phyloP scores from a whole-genome alignment of 2,888 invertebrate species.

The Diplazon laetatorius region DNA sequence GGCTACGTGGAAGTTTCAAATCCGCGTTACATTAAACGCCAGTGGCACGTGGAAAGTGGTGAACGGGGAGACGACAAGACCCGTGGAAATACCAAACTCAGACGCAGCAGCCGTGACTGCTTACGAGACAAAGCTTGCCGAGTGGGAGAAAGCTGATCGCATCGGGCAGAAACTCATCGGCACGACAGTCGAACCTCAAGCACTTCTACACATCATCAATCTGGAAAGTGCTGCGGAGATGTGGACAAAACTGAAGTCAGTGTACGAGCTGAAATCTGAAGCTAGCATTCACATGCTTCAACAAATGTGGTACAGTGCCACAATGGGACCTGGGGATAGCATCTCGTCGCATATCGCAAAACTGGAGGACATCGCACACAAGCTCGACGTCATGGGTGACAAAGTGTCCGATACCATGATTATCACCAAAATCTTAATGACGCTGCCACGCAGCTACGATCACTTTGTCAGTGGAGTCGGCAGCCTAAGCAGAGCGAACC shows the following conservation, averaged over 20 bases:
- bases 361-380: constrained; percentile 60
- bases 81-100: constrained; percentile 16
- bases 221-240: constrained; percentile 69
- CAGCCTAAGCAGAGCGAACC: constrained; percentile 18
- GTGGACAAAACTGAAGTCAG: constrained; percentile 69
- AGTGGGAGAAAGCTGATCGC: constrained; percentile 65
- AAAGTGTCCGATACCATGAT: background rate
- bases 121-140: constrained; percentile 4
- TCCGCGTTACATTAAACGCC: constrained; percentile 32
- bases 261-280: constrained; percentile 72
- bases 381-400: constrained; percentile 49
- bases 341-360: constrained; percentile 67
- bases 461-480: constrained; percentile 66
- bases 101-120: constrained; percentile 1
- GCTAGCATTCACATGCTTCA: constrained; percentile 62
- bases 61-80: constrained; percentile 26
- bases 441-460: constrained; percentile 60
- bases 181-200: constrained; percentile 65
- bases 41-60: constrained; percentile 34
- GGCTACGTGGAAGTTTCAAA: constrained; percentile 51
- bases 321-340: constrained; percentile 58
- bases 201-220: constrained; percentile 69
- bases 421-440: constrained; percentile 60
- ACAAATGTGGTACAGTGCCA: constrained; percentile 46
- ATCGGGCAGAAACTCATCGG: constrained; percentile 69